phyloP scores from a whole-genome alignment of 2,797 vertebrate species.

The Coluber constrictor region DNA sequence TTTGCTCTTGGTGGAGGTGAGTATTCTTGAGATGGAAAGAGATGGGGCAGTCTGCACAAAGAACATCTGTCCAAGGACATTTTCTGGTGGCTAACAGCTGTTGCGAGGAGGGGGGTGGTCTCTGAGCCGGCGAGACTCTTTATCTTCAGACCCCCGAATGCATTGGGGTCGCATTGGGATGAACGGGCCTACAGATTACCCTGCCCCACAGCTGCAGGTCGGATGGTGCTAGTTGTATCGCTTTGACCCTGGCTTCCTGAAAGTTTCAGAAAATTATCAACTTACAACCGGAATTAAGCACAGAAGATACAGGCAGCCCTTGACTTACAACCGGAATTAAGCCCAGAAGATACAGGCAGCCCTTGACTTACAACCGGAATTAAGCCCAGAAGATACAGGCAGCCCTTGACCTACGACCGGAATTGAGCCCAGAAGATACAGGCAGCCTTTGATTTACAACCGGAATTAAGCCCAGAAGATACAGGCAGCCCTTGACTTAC shows the following conservation, averaged over 20 bases:
- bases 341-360: too few relatives aligned
- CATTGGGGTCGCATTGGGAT: background rate
- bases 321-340: too few relatives aligned
- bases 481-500: too few relatives aligned
- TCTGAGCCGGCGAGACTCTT: background rate
- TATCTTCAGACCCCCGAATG: background rate
- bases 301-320: too few relatives aligned
- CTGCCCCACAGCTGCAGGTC: too few relatives aligned
- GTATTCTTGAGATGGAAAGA: too few relatives aligned
- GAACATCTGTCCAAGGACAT: background rate
- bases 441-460: fast-evolving
- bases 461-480: too few relatives aligned
- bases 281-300: too few relatives aligned
- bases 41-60: too few relatives aligned
- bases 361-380: too few relatives aligned
- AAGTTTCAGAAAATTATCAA: background rate
- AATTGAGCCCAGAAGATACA: too few relatives aligned
- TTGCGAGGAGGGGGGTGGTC: background rate
- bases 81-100: background rate
- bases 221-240: background rate
- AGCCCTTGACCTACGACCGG: fast-evolving
- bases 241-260: background rate
- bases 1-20: background rate
- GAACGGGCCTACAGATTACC: background rate
- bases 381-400: too few relatives aligned